Evolutionary conservation across 1,140 invertebrate species (phyloP), one percentile per base, ranked within the genome.

Genomic region (Bathynomus jamesi): DNA sequence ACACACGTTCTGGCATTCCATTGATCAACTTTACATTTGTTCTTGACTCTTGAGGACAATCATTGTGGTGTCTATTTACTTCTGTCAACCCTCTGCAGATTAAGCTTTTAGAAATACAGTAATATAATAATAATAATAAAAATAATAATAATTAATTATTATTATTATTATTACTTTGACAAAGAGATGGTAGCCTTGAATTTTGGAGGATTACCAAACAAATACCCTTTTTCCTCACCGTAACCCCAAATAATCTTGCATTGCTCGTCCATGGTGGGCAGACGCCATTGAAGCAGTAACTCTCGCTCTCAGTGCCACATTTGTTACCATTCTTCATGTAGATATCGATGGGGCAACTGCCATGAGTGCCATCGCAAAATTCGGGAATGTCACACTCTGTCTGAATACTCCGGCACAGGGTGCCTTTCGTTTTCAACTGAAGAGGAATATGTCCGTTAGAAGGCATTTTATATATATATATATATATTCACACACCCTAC

Each of bases 351-450:
- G 95, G 95, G 84, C 95, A 98, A 72, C 93, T 86, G 0, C 94
- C 94, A 60, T 85, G 87, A 11, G 89, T 85, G 0, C 96, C 96
- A 63, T 90, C 88, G 82, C 96, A 98, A 29, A 89, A 87, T 81
- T 98, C 96, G 28, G 94, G 91, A 17, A 98, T 84, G 84, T 98
- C 96, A 82, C 96, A 98, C 80, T 97, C 95, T 81, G 93, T 95
- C 62, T 86, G 87, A 0, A 91, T 86, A 25, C 90, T 87, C 2
- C 95, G 87, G 82, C 96, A 98, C 10, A 92, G 81, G 27, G 89
- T 86, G 28, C 92, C 93, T 29, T 85, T 85, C 1, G 87, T 83
- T 67, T 89, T 86, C 24, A 96, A 83, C 92, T 95, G 82, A 8
- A 81, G 79, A 61, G 71, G 61, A 67, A 65, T 63, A 69, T 29